These are phyloP conservation scores for Pelochelys cantorii DNA, from an alignment of 2,797 vertebrate genomes.

Conservation along the genomic window DNA sequence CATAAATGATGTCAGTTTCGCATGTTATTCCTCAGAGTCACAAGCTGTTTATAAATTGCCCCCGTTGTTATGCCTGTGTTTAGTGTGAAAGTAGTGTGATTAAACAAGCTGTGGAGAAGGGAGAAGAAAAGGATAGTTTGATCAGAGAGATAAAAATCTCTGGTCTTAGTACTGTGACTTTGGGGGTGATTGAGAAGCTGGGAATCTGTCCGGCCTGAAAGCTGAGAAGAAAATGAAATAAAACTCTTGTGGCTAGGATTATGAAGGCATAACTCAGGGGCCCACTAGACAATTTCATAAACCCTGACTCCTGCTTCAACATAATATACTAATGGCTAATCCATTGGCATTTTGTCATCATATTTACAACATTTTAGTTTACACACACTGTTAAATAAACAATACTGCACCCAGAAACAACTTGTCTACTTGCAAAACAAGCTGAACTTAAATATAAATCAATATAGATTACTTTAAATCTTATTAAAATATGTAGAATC, in stretches of 20 bases:
- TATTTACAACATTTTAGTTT: too few relatives aligned
- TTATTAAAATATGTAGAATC: too few relatives aligned
- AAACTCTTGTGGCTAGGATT: neutral
- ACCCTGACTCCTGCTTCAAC: too few relatives aligned
- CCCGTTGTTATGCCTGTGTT: neutral
- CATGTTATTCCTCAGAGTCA: neutral
- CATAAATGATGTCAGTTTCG: slow-evolving; percentile 11
- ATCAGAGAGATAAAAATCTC: neutral
- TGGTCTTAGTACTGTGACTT: neutral
- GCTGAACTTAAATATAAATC: too few relatives aligned
- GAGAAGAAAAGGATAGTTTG: rapidly evolving
- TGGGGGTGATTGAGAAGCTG: neutral
- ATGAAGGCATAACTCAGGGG: neutral
- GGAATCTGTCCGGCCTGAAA: rapidly evolving
- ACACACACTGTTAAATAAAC: too few relatives aligned
- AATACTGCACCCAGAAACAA: too few relatives aligned
- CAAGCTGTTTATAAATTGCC: slow-evolving; percentile 25
- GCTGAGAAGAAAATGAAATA: neutral
- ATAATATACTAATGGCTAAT: too few relatives aligned
- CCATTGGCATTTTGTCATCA: too few relatives aligned
- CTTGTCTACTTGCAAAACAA: too few relatives aligned
- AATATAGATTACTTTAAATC: too few relatives aligned
- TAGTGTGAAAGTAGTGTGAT: neutral
- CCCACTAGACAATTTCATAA: too few relatives aligned
- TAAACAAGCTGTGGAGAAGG: neutral